phyloP scores from a whole-genome alignment of 2,797 vertebrate species.

The Silurus lanzhouensis region DNA sequence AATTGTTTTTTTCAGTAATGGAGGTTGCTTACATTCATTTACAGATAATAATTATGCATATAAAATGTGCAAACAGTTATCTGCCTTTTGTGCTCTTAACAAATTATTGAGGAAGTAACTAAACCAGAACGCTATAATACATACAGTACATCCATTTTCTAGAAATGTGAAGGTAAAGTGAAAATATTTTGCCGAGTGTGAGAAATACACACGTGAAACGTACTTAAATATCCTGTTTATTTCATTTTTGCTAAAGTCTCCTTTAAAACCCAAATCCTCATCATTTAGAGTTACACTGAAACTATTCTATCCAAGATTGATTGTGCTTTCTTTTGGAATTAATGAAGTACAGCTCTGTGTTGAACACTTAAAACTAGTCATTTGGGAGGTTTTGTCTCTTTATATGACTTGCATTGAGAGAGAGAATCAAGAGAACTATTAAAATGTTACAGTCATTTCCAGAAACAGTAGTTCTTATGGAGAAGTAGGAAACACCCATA shows the following conservation, averaged over 20 bases:
- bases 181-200: background rate
- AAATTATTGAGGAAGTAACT: background rate
- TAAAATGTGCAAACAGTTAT: background rate
- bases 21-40: background rate
- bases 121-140: background rate
- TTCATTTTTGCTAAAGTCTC: background rate
- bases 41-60: background rate
- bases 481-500: conserved; percentile 2
- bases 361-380: no score
- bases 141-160: background rate
- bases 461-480: background rate
- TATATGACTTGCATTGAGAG: background rate
- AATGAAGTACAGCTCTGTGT: background rate
- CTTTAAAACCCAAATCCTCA: background rate
- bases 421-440: background rate
- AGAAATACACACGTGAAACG: background rate
- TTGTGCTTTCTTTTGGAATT: background rate
- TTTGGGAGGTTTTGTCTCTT: background rate
- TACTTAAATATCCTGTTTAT: background rate
- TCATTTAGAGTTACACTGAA: background rate
- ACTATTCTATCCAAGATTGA: background rate
- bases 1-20: background rate
- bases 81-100: no score
- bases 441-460: conserved; percentile 16
- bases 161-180: background rate